A percentile compares a stretch with the other conserved stretches of the same genome.
These are phyloP conservation scores for Bibio marci DNA, from an alignment of 2,888 invertebrate genomes.

Conservation along the genomic window DNA sequence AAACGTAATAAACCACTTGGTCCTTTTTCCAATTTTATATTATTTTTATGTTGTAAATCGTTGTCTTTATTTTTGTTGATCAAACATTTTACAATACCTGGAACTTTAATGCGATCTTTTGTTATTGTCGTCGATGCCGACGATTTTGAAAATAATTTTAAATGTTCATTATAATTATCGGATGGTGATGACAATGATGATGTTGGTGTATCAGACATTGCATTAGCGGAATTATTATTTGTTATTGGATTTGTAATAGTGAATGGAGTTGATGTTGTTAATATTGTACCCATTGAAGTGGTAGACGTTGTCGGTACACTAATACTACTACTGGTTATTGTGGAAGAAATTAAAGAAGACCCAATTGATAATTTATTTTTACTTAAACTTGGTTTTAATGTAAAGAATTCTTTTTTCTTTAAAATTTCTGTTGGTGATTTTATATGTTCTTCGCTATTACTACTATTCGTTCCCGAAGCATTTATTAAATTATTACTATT, in stretches of 20 bases:
- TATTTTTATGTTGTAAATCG: constrained; percentile 3
- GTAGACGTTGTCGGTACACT: constrained; percentile 1
- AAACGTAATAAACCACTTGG: constrained; percentile 39
- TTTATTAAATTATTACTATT: constrained; percentile 10
- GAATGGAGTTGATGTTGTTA: constrained; percentile 1
- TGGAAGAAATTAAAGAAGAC: constrained; percentile 18
- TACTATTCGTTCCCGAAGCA: background rate
- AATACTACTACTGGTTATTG: constrained; percentile 3
- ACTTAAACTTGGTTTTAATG: constrained; percentile 21
- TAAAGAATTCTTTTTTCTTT: constrained; percentile 27
- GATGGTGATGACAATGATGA: background rate
- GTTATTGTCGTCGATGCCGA: constrained; percentile 15
- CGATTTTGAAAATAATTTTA: constrained; percentile 18
- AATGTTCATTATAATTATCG: constrained; percentile 6
- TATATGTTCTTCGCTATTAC: constrained; percentile 2
- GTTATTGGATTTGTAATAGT: constrained; percentile 4
- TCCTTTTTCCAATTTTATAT: constrained; percentile 20
- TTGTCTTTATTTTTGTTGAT: constrained; percentile 15
- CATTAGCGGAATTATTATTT: too few species aligned
- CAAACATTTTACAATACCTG: constrained; percentile 28
- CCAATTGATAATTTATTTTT: constrained; percentile 24
- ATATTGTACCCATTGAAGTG: constrained; percentile 1
- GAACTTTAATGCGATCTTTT: constrained; percentile 13
- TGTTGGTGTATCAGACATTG: too few species aligned
- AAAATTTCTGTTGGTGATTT: constrained; percentile 27